Evolutionary conservation across 2,888 invertebrate genomes (phyloP).

Genomic region (Encarsia formosa): DNA sequence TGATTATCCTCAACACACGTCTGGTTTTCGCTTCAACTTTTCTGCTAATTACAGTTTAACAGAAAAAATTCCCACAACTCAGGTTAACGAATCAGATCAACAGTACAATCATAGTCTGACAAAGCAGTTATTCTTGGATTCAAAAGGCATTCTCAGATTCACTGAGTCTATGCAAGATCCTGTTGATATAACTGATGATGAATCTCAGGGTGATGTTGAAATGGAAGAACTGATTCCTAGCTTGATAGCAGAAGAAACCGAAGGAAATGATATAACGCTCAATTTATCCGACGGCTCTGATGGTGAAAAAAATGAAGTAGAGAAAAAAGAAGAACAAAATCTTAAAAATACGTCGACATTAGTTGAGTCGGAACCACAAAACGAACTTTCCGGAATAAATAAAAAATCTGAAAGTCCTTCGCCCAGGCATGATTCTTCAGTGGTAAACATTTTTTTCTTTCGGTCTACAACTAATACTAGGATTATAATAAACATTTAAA

Average conservation of each 20-base stretch:
- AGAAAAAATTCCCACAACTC: neutral
- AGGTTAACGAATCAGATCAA: neutral
- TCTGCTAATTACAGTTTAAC: slow-evolving; percentile 2
- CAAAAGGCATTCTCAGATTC: slow-evolving; percentile 6
- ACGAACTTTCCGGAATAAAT: too few relatives aligned
- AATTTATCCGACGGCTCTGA: slow-evolving; percentile 14
- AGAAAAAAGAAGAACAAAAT: neutral
- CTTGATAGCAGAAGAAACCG: slow-evolving; percentile 5
- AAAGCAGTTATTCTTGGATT: slow-evolving; percentile 17
- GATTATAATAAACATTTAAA: too few relatives aligned
- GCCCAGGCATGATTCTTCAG: too few relatives aligned
- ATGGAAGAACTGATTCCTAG: neutral
- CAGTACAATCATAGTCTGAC: slow-evolving; percentile 10
- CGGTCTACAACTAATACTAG: too few relatives aligned
- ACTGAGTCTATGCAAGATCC: slow-evolving; percentile 14
- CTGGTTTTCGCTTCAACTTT: neutral
- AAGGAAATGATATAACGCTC: slow-evolving; percentile 9
- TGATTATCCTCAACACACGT: too few relatives aligned
- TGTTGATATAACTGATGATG: slow-evolving; percentile 37
- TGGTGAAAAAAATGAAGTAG: neutral
- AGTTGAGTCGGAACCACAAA: too few relatives aligned
- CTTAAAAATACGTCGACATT: too few relatives aligned
- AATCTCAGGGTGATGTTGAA: slow-evolving; percentile 24
- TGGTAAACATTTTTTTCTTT: too few relatives aligned
- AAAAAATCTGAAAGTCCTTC: too few relatives aligned